A percentile compares a stretch with the other conserved stretches of the same genome.
Conservation (phyloP, 2,113 vertebrate genomes). For the Rhegmatorhina hoffmannsi region DNA sequence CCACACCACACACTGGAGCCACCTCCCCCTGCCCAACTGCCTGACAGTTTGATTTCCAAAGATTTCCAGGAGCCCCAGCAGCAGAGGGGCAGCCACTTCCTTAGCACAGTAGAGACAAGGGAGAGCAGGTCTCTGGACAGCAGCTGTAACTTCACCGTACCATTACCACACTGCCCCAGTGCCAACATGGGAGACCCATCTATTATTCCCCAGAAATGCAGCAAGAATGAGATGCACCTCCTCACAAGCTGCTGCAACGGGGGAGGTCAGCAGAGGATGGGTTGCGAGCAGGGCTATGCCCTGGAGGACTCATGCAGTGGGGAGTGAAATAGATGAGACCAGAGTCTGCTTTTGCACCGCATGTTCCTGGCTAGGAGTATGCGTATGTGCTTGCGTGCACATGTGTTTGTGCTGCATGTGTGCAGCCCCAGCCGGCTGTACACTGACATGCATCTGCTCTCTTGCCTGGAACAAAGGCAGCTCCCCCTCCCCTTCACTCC, state of each 20-base stretch:
- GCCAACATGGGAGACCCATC: background rate
- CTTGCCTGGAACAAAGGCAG: slow-evolving; percentile 41
- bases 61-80: background rate
- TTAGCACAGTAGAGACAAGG: background rate
- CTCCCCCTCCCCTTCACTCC: background rate
- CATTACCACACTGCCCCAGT: background rate
- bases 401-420: slow-evolving; percentile 10
- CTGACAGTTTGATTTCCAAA: background rate
- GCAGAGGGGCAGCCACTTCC: background rate
- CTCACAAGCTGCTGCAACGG: background rate
- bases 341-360: background rate
- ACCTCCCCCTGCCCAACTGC: background rate
- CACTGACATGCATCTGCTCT: slow-evolving; percentile 4
- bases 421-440: slow-evolving; percentile 32
- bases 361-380: background rate
- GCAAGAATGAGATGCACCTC: background rate
- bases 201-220: background rate
- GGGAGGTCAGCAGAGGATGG: background rate
- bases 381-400: background rate
- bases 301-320: rapidly evolving
- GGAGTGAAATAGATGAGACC: background rate
- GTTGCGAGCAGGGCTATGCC: background rate
- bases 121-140: background rate
- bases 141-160: background rate
- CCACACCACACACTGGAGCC: rapidly evolving